These are phyloP conservation scores for Drosophila limbata DNA, from an alignment of 2,888 invertebrate genomes.

Conservation along the genomic window DNA sequence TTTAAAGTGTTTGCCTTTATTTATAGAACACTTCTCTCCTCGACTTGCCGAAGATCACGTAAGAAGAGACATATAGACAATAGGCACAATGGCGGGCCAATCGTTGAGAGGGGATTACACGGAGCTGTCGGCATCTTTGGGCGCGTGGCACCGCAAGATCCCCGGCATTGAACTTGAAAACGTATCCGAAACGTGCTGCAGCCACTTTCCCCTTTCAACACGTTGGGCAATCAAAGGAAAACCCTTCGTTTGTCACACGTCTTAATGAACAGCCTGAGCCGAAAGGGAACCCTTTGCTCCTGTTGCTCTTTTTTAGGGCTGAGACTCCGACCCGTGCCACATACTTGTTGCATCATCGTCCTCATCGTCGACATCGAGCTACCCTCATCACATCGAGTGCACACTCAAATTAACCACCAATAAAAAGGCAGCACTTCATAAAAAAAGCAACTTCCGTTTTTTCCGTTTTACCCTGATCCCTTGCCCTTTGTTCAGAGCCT, in stretches of 20 bases:
- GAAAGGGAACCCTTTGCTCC: constrained; percentile 58
- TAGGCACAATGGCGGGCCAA: constrained; percentile 55
- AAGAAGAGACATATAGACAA: constrained; percentile 18
- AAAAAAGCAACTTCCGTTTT: constrained; percentile 78
- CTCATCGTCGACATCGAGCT: constrained; percentile 54
- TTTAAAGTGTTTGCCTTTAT: constrained; percentile 67
- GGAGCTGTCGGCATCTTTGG: constrained; percentile 35
- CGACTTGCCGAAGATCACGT: constrained; percentile 29
- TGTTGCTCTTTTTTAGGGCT: constrained; percentile 23
- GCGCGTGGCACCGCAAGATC: constrained; percentile 76
- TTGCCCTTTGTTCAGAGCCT: constrained; percentile 45
- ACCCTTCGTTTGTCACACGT: constrained; percentile 46
- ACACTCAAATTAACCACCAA: constrained; percentile 82
- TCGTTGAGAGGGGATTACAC: constrained; percentile 68
- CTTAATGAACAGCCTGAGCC: constrained; percentile 53
- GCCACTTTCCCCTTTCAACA: constrained; percentile 66
- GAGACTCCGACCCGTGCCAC: constrained; percentile 3
- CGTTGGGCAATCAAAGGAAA: constrained; percentile 62
- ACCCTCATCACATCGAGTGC: constrained; percentile 76
- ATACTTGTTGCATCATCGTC: constrained; percentile 69
- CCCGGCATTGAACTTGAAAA: constrained; percentile 81
- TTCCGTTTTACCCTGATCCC: constrained; percentile 40
- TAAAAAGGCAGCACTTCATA: constrained; percentile 80
- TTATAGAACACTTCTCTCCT: constrained; percentile 53
- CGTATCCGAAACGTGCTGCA: constrained; percentile 43